Evolutionary conservation across 2,888 invertebrate species (phyloP).

Genomic region (Lumbricus terrestris): DNA sequence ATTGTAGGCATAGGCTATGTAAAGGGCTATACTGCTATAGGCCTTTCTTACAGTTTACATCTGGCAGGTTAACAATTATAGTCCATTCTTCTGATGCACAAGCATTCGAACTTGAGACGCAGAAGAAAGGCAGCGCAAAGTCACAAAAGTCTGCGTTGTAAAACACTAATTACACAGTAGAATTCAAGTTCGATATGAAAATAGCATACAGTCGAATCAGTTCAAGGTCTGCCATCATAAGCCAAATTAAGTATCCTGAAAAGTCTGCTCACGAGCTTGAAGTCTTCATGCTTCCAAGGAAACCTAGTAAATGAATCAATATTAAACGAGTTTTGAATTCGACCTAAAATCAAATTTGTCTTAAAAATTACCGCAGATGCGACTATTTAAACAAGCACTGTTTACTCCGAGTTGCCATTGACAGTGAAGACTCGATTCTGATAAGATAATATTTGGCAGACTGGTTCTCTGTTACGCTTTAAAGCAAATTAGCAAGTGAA

Average conservation of each 20-base stretch:
- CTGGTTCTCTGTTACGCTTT: not conserved
- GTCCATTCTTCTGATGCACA: no score
- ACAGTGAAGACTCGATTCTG: not conserved
- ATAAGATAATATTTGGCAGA: not conserved
- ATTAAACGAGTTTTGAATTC: not conserved
- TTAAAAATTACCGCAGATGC: not conserved
- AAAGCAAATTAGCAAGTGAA: not conserved
- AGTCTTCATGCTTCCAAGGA: not conserved
- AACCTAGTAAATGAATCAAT: not conserved
- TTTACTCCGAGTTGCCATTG: not conserved
- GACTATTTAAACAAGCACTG: not conserved
- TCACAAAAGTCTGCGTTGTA: no score
- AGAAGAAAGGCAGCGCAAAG: no score
- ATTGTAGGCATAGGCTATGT: no score
- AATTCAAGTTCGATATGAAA: no score
- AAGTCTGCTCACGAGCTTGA: not conserved
- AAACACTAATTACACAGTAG: no score
- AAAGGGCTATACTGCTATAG: no score
- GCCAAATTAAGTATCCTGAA: not conserved
- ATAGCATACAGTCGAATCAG: no score
- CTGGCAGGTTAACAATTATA: no score
- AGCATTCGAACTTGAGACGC: no score
- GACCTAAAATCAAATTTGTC: not conserved
- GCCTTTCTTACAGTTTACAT: no score
- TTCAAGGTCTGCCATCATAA: no score